These are phyloP conservation scores for Trididemnum clinides DNA, from an alignment of 23 tunicate genomes.

Conservation along the genomic window DNA sequence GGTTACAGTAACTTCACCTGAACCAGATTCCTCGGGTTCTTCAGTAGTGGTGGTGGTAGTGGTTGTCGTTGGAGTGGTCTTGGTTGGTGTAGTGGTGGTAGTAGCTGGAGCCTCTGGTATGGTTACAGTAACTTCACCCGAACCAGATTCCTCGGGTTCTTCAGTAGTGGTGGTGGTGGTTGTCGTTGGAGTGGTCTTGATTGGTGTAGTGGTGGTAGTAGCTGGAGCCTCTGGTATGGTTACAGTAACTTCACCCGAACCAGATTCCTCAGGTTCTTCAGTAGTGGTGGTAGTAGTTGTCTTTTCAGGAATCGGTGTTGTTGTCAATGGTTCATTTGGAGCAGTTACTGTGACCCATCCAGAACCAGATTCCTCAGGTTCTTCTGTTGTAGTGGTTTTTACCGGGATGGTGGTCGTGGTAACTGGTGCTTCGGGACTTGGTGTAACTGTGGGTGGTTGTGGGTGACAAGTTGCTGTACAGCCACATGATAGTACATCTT, in stretches of 20 bases:
- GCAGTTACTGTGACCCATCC: conserved; percentile 30
- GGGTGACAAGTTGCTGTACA: conserved; percentile 64
- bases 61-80: conserved; percentile 45
- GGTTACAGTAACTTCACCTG: conserved; percentile 44
- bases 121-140: conserved; percentile 49
- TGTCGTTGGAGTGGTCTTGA: conserved; percentile 33
- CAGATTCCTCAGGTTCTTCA: conserved; percentile 46
- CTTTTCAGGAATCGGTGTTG: conserved; percentile 35
- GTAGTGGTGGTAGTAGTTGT: conserved; percentile 49
- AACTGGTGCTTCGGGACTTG: conserved; percentile 41
- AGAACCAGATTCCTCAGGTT: conserved; percentile 68
- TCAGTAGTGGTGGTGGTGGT: conserved; percentile 35
- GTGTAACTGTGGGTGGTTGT: conserved; percentile 33
- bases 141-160: conserved; percentile 49
- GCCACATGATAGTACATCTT: conserved; percentile 62
- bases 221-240: conserved; percentile 45
- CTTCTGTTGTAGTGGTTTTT: conserved; percentile 48
- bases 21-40: conserved; percentile 35
- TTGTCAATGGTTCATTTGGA: conserved; percentile 62
- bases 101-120: conserved; percentile 43
- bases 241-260: conserved; percentile 45
- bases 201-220: conserved; percentile 45
- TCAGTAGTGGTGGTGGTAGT: conserved; percentile 54
- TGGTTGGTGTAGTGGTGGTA: conserved; percentile 50
- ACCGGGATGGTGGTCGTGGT: conserved; percentile 51